A percentile compares a stretch with the other conserved stretches of the same genome.
phyloP scores from a whole-genome alignment of 2,888 invertebrate species.

The Sturmia bella region DNA sequence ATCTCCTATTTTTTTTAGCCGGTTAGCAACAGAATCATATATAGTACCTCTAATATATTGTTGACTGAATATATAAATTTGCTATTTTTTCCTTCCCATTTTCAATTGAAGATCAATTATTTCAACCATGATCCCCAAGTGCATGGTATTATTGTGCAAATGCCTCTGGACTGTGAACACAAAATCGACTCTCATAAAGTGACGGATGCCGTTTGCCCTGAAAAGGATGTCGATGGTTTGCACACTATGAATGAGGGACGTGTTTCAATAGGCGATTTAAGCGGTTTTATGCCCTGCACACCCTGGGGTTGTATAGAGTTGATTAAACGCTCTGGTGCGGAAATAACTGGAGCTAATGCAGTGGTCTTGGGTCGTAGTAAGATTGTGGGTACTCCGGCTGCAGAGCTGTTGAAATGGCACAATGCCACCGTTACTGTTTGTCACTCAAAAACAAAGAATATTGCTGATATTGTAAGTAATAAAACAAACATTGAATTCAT shows the following conservation, averaged over 20 bases:
- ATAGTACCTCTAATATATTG: too few relatives aligned
- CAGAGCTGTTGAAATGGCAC: slow-evolving; percentile 97
- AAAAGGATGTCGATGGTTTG: slow-evolving; percentile 97
- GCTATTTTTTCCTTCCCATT: background rate
- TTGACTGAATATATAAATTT: too few relatives aligned
- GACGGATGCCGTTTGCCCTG: slow-evolving; percentile 92
- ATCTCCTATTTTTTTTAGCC: too few relatives aligned
- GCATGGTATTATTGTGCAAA: slow-evolving; percentile 98
- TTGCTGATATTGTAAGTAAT: slow-evolving; percentile 86
- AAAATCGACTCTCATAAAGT: slow-evolving; percentile 92
- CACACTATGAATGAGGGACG: slow-evolving; percentile 97
- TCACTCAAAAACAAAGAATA: slow-evolving; percentile 95
- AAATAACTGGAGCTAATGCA: slow-evolving; percentile 91
- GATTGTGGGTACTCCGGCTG: slow-evolving; percentile 97
- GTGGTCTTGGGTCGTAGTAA: slow-evolving; percentile 98
- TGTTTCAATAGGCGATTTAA: slow-evolving; percentile 93
- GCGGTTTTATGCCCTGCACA: slow-evolving; percentile 97
- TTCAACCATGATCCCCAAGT: slow-evolving; percentile 92
- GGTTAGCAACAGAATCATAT: too few relatives aligned
- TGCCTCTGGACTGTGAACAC: slow-evolving; percentile 93
- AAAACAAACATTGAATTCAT: too few relatives aligned
- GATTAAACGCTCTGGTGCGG: slow-evolving; percentile 87
- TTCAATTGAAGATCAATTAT: slow-evolving; percentile 74
- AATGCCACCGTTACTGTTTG: slow-evolving; percentile 98
- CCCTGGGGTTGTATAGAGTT: slow-evolving; percentile 95